Base-by-base conservation (phyloP, 2,888 invertebrate genomes). In the Chalcis sispes region DNA sequence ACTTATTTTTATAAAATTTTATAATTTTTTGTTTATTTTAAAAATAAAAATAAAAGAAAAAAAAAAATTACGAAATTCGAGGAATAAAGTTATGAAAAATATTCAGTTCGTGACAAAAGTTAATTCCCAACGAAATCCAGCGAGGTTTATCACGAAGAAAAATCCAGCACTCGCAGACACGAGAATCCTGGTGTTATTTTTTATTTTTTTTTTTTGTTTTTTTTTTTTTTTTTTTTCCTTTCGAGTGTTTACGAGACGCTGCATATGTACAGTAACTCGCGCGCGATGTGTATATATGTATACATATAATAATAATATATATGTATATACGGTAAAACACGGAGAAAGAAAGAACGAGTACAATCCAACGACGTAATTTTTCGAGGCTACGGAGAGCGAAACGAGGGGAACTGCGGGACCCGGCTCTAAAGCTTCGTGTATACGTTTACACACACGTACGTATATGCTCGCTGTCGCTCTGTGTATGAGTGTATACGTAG, bases 211-310 rank as follows among this genome's bases (percentile, higher is more conserved):
- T n/a, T n/a, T n/a, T n/a, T n/a, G n/a, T n/a, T n/a, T n/a, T n/a
- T n/a, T n/a, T n/a, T n/a, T n/a, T n/a, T n/a, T n/a, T n/a, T n/a
- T n/a, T n/a, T 67, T 62, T 62, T 74, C 62, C 62, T 32, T 69
- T 54, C 67, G 62, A 62, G 48, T 74, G 61, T 62, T 67, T 74
- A 74, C 48, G 73, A 73, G 73, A 52, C 70, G 70, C 50, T 70
- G n/a, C n/a, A n/a, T 61, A 50, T 29, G 70, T 59, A 59, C 36
- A 32, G 64, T 15, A 32, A 32, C 29, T 7, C 29, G 36, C 5
- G 36, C 36, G 36, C 36, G 36, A 36, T 36, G 46, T 46, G 46
- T 46, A 15, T 46, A 36, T 36, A 36, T 7, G 36, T 10, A 10
- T 36, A n/a, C n/a, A n/a, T n/a, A n/a, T n/a, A n/a, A n/a, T n/a